phyloP scores from a whole-genome alignment of 2,113 vertebrate species.

The Athene cunicularia region DNA sequence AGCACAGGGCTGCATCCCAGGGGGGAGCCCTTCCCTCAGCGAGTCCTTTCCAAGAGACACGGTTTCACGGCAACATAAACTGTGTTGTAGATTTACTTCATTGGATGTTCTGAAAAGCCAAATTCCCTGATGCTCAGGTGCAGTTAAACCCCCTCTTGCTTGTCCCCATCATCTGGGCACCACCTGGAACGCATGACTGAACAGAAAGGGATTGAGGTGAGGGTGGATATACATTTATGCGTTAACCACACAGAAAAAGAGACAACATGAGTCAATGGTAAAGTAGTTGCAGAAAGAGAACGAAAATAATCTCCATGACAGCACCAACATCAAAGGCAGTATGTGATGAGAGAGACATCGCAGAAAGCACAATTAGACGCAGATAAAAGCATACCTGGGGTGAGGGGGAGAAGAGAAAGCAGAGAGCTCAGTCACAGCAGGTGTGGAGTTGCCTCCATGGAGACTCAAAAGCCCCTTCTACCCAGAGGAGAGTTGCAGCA shows the following conservation, averaged over 20 bases:
- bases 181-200: not conserved
- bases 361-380: not conserved
- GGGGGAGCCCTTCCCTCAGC: not conserved
- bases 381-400: not conserved
- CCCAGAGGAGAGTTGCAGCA: not conserved
- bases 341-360: not conserved
- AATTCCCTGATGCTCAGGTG: not conserved
- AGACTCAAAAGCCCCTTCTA: not conserved
- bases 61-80: rapidly evolving
- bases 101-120: not conserved
- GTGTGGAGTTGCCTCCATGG: not conserved
- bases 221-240: not conserved
- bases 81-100: not conserved
- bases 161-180: no score
- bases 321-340: not conserved
- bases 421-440: not conserved
- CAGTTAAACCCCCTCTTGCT: not conserved
- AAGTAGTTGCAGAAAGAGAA: not conserved
- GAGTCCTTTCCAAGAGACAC: not conserved
- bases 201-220: not conserved
- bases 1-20: not conserved
- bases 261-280: not conserved
- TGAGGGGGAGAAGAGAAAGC: not conserved
- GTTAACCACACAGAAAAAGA: not conserved
- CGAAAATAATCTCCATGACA: not conserved